Evolutionary conservation across 2,888 invertebrate genomes (phyloP).

Genomic region (Corbicula japonica): DNA sequence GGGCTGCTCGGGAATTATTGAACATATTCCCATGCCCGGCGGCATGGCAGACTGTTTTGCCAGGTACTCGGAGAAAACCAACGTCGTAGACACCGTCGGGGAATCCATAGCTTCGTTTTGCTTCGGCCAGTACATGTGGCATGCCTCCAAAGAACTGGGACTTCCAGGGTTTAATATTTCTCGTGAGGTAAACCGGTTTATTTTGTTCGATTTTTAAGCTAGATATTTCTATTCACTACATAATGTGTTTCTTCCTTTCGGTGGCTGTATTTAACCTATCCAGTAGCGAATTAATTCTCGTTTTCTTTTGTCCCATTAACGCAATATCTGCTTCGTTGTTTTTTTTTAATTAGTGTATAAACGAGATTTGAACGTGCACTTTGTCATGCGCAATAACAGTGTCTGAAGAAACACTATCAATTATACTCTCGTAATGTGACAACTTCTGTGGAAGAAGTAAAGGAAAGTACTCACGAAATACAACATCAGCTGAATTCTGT

Average conservation of each 20-base stretch:
- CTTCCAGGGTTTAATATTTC: slow-evolving; percentile 68
- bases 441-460: too few relatives aligned
- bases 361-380: slow-evolving; percentile 25
- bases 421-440: too few relatives aligned
- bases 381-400: neutral
- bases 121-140: slow-evolving; percentile 70
- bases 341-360: too few relatives aligned
- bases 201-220: neutral
- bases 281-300: too few relatives aligned
- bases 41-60: slow-evolving; percentile 73
- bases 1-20: slow-evolving; percentile 55
- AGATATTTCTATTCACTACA: too few relatives aligned
- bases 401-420: too few relatives aligned
- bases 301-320: too few relatives aligned
- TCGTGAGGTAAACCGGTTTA: slow-evolving; percentile 48
- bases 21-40: slow-evolving; percentile 68
- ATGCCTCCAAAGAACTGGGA: slow-evolving; percentile 59
- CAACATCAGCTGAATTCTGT: too few relatives aligned
- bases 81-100: slow-evolving; percentile 67
- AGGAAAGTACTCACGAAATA: too few relatives aligned
- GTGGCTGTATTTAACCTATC: too few relatives aligned
- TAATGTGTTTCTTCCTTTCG: too few relatives aligned
- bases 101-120: slow-evolving; percentile 71
- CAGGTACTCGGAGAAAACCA: slow-evolving; percentile 66
- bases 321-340: too few relatives aligned